phyloP scores from a whole-genome alignment of 53 echinoderm and acorn worm genomes.

The Antedon mediterranea region DNA sequence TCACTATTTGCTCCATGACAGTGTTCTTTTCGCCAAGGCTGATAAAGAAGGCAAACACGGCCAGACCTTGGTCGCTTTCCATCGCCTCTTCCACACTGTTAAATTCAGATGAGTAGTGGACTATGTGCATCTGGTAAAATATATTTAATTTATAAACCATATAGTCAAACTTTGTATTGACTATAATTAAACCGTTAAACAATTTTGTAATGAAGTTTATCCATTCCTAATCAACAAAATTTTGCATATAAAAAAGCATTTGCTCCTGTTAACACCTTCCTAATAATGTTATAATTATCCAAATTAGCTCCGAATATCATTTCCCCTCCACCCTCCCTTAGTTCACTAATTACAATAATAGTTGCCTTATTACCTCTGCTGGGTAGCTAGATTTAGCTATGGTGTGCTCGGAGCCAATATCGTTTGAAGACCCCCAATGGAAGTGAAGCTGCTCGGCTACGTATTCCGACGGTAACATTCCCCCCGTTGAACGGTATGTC shows the following conservation, averaged over 20 bases:
- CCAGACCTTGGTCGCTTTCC: constrained; percentile 7
- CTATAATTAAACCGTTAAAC: no score
- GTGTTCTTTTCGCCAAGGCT: neutral
- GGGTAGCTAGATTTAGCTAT: constrained; percentile 9
- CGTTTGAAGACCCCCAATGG: constrained; percentile 44
- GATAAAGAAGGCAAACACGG: constrained; percentile 27
- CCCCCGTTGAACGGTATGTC: constrained; percentile 26
- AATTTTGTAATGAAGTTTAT: no score
- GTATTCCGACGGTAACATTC: constrained; percentile 26
- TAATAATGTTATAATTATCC: no score
- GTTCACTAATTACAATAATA: no score
- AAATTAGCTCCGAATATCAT: no score
- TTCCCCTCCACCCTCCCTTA: no score
- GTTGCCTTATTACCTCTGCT: constrained; percentile 45
- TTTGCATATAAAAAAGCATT: no score
- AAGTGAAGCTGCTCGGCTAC: constrained; percentile 39
- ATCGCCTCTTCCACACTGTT: neutral
- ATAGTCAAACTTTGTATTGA: no score
- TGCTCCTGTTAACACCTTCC: no score
- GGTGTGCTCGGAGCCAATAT: constrained; percentile 46
- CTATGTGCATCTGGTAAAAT: constrained; percentile 36
- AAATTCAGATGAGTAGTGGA: constrained; percentile 7
- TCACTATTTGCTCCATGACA: neutral
- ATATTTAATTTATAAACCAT: no score
- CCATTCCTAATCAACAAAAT: no score